These are phyloP conservation scores for Hippocampus guttulatus DNA, from an alignment of 2,113 vertebrate species.

Conservation along the genomic window DNA sequence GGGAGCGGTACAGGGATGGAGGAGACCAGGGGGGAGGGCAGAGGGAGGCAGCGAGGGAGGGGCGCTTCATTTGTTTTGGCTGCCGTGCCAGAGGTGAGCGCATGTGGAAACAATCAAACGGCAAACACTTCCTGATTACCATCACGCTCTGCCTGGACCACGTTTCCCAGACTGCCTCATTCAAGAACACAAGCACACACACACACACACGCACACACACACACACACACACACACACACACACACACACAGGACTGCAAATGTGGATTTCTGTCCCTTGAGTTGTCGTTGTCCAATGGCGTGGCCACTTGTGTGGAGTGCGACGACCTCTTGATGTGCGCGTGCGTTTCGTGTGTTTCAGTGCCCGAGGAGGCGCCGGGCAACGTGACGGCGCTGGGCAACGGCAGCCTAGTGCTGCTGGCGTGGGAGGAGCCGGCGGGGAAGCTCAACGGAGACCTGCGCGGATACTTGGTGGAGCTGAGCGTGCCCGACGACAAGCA, in stretches of 20 bases:
- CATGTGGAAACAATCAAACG: constrained; percentile 75
- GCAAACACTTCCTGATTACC: constrained; percentile 68
- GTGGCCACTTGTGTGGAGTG: background rate
- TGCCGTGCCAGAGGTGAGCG: constrained; percentile 44
- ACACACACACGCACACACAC: background rate
- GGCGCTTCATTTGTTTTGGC: constrained; percentile 46
- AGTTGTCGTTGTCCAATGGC: background rate
- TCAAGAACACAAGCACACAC: background rate
- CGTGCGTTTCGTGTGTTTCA: constrained; percentile 41
- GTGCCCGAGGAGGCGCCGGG: constrained; percentile 78
- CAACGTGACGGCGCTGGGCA: constrained; percentile 73
- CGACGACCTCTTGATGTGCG: background rate
- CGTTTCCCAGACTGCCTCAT: constrained; percentile 43
- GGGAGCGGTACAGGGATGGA: background rate
- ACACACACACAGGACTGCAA: constrained; percentile 24
- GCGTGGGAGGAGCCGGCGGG: constrained; percentile 74
- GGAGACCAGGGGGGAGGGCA: background rate
- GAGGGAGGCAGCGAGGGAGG: constrained; percentile 1
- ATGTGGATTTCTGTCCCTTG: no score
- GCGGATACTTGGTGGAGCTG: constrained; percentile 82
- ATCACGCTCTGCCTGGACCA: constrained; percentile 63
- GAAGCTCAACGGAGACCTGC: constrained; percentile 75
- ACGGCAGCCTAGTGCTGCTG: constrained; percentile 76
- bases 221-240: no score
- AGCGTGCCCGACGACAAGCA: constrained; percentile 42